Base-by-base conservation (phyloP, 2,888 invertebrate genomes). In the Dryobota labecula region DNA sequence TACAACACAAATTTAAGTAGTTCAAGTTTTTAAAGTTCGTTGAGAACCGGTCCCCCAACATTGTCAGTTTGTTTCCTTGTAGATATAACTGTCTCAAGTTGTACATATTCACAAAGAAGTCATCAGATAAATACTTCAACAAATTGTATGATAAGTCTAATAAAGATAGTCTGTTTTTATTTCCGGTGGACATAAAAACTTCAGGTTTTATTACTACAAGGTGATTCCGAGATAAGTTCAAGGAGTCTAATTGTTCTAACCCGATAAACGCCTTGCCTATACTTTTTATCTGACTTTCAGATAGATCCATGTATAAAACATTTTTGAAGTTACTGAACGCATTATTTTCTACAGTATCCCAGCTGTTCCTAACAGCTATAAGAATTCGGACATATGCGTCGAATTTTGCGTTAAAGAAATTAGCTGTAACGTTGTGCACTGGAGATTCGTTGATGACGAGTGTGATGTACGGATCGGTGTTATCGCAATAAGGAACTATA, bases 281-380 rank as follows among this genome's bases (percentile, higher is more conserved):
- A 13, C 18, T 65, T 1, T 73, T 71, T 24, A 84, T 80, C 30
- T 64, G 33, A 47, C 73, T 84, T 20, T 38, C 36, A 51, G 84
- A 84, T 49, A 86, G 43, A 78, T 84, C 84, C 0, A 84, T 71
- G 18, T 71, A 82, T 0, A 70, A 4, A 47, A 86, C 51, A 5
- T 84, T 86, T 27, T 71, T 70, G n/a, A 84, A 76, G 60, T 74
- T 82, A 27, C 71, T 78, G 33, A 84, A 86, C 1, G 86, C 74
- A 20, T 45, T 27, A 20, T 69, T 45, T 41, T 57, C 41, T 36
- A 86, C 20, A 24, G 0, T 24, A 24, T 47, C 9, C 86, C 84
- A 84, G 4, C 6, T 70, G 47, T 82, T 84, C 18, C 70, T 63
- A 38, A 43, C 18, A 2, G 80, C 71, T 58, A 60, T 64, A 0